These are phyloP conservation scores for Rhinichthys osculus DNA, from an alignment of 2,797 vertebrate species.

Conservation along the genomic window DNA sequence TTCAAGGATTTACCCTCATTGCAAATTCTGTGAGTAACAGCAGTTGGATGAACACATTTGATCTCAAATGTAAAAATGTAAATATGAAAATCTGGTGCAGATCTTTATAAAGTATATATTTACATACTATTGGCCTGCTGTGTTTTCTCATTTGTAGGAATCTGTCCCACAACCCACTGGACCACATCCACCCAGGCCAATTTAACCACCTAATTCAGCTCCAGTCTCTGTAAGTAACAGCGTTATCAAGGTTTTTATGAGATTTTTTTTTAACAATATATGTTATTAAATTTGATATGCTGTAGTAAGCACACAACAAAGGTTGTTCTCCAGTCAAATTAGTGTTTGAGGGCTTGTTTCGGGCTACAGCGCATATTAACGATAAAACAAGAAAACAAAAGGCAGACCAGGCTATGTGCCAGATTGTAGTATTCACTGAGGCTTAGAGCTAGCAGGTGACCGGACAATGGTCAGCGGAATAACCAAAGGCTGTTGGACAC, in stretches of 20 bases:
- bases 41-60: not conserved
- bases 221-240: slow-evolving; percentile 83
- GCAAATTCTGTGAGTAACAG: slow-evolving; percentile 55
- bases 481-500: not conserved
- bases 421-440: not conserved
- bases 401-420: not conserved
- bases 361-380: not conserved
- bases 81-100: not conserved
- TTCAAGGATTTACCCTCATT: slow-evolving; percentile 72
- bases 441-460: not conserved
- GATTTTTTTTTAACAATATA: not conserved
- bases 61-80: not conserved
- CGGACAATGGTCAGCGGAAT: not conserved
- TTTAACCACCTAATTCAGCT: slow-evolving; percentile 80
- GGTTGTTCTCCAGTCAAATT: not conserved
- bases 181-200: slow-evolving; percentile 73
- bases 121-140: not conserved
- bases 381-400: not conserved
- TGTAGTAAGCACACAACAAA: not conserved
- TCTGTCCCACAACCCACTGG: slow-evolving; percentile 82
- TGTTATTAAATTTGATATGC: not conserved
- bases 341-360: not conserved
- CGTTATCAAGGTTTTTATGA: not conserved
- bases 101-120: not conserved
- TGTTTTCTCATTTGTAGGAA: slow-evolving; percentile 75